Evolutionary conservation across 2,113 vertebrate species (phyloP).

Genomic region (Rallus limicola): DNA sequence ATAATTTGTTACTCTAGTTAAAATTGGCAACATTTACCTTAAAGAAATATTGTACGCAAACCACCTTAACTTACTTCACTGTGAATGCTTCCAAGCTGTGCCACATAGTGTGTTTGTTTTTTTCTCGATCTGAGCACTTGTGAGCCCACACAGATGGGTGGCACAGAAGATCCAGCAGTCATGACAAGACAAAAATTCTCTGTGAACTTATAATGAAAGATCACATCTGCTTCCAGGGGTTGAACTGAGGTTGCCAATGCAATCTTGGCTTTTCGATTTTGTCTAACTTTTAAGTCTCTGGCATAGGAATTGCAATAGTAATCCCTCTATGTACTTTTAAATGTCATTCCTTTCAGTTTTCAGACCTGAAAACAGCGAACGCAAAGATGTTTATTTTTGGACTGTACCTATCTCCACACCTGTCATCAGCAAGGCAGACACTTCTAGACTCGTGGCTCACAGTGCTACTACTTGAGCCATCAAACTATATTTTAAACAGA

Average conservation of each 20-base stretch:
- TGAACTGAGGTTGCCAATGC: neutral
- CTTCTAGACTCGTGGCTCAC: neutral
- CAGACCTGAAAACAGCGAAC: neutral
- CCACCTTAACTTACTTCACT: neutral
- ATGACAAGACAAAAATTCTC: neutral
- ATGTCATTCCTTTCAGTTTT: neutral
- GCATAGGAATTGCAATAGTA: neutral
- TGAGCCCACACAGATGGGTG: neutral
- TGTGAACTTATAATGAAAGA: neutral
- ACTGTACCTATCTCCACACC: neutral
- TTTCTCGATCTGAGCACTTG: neutral
- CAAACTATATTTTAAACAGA: neutral
- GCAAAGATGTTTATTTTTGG: neutral
- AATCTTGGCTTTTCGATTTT: neutral
- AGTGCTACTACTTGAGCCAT: neutral
- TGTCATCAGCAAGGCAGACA: neutral
- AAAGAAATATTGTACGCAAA: neutral
- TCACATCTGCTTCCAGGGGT: neutral
- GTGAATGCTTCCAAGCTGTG: neutral
- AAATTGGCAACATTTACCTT: neutral
- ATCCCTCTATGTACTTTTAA: neutral
- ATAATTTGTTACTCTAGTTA: constrained; percentile 2
- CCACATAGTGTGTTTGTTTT: neutral
- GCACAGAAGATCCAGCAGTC: neutral
- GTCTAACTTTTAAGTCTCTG: neutral